Base-by-base conservation (phyloP, 2,113 vertebrate species). In the Sylvicapra grimmia region DNA sequence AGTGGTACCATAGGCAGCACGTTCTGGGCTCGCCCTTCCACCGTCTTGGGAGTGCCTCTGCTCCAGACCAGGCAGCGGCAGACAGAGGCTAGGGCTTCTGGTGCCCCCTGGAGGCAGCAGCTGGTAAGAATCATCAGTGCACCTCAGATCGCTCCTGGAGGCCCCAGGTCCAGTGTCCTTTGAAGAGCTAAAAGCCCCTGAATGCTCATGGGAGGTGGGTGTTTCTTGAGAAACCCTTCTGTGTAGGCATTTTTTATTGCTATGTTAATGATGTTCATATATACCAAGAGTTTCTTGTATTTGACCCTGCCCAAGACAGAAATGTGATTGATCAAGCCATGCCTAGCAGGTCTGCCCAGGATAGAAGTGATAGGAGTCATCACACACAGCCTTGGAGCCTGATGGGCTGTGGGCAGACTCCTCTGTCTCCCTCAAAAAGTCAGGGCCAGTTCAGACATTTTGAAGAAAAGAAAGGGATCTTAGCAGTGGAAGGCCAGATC, bases 171-270 rank as follows among this genome's bases (percentile, higher is more conserved):
- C 31, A 33, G 40, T 49, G 90, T 95, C 53, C n/a, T 89, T 87
- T 72, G 16, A 44, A 40, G 51, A 18, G 14, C 16, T 47, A 51
- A 79, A 83, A 90, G 13, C 14, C 16, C 23, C 51, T 94, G 33
- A 51, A 36, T 61, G 16, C 51, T 87, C 4, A 0, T 85, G 36
- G 93, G 77, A 86, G 31, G 25, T 77, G 80, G 36, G 11, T 59
- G 29, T 83, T 56, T 86, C 63, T 94, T 90, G 49, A 93, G 31
- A 95, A 96, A 87, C 6, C 14, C 40, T 90, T 96, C n/a, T 95
- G 12, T 86, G 88, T 11, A 82, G 58, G 13, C 82, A 86, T 84
- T 87, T 8, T 63, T 97, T 75, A 83, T 18, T 88, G 54, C n/a
- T 96, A 9, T 90, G 96, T 94, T 91, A 88, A 33, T 89, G 65